Evolutionary conservation across 2,113 vertebrate species (phyloP).

Genomic region (Pantherophis guttatus): DNA sequence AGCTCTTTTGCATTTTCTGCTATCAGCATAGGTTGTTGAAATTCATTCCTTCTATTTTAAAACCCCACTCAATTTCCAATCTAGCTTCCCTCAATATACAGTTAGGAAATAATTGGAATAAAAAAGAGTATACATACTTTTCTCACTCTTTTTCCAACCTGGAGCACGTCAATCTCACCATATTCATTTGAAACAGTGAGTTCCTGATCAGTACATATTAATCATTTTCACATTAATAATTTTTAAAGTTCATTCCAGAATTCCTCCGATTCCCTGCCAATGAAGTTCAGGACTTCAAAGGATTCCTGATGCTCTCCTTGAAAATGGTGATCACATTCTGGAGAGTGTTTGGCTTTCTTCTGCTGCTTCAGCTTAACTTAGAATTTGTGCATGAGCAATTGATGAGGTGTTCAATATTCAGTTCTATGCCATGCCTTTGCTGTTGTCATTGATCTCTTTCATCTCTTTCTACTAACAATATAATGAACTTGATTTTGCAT

Average conservation of each 20-base stretch:
- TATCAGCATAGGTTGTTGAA: background rate
- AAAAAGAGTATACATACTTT: background rate
- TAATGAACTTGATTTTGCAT: background rate
- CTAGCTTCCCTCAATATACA: background rate
- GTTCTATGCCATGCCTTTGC: background rate
- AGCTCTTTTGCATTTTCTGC: background rate
- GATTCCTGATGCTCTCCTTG: background rate
- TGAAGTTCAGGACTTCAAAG: background rate
- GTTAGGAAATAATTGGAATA: background rate
- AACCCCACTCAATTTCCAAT: background rate
- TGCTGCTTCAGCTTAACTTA: background rate
- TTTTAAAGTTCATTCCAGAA: background rate
- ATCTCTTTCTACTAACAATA: background rate
- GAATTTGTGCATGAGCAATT: background rate
- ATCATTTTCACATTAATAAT: background rate
- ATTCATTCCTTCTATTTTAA: background rate
- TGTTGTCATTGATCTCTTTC: background rate
- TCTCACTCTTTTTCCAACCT: background rate
- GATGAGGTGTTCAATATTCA: background rate
- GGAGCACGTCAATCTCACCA: background rate
- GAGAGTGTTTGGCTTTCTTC: background rate
- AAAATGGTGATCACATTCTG: background rate
- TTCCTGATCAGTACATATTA: background rate
- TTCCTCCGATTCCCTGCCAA: background rate
- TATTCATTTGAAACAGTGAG: background rate